A percentile compares a stretch with the other conserved stretches of the same genome.
Evolutionary conservation across 2,888 invertebrate genomes (phyloP).

Genomic region (Anthophora plumipes): DNA sequence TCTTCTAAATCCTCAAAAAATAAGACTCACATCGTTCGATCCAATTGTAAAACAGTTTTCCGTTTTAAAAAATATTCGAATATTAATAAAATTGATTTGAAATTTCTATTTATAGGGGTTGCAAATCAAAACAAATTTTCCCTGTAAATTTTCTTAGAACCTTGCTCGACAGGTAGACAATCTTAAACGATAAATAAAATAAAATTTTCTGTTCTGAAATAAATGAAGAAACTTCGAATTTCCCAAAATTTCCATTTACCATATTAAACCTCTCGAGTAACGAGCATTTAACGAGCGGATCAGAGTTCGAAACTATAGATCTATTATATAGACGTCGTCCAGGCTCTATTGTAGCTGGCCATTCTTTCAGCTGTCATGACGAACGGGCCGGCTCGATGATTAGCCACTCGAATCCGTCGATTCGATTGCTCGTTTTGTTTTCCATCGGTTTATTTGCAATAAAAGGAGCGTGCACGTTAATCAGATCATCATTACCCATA

Average conservation of each 20-base stretch:
- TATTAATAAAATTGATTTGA: no score
- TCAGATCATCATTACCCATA: slow-evolving; percentile 54
- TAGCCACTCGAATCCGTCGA: slow-evolving; percentile 39
- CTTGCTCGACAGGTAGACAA: no score
- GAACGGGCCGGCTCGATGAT: slow-evolving; percentile 29
- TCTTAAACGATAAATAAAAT: no score
- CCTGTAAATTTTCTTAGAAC: no score
- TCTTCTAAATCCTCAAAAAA: no score
- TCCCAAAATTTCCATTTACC: neutral
- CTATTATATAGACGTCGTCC: neutral
- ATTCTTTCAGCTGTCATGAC: slow-evolving; percentile 23
- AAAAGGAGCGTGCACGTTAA: slow-evolving; percentile 51
- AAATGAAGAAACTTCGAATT: neutral
- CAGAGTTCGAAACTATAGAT: neutral
- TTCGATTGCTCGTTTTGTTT: slow-evolving; percentile 40
- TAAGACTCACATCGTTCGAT: no score
- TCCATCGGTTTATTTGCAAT: slow-evolving; percentile 42
- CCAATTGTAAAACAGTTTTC: no score
- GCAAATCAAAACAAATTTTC: no score
- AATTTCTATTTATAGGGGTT: neutral
- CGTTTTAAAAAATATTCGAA: no score
- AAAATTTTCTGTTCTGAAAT: no score
- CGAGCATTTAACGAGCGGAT: neutral
- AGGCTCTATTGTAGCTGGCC: slow-evolving; percentile 1
- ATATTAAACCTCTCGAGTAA: neutral